These are phyloP conservation scores for Spinus pinus DNA, from an alignment of 2,797 vertebrate genomes.

Conservation along the genomic window DNA sequence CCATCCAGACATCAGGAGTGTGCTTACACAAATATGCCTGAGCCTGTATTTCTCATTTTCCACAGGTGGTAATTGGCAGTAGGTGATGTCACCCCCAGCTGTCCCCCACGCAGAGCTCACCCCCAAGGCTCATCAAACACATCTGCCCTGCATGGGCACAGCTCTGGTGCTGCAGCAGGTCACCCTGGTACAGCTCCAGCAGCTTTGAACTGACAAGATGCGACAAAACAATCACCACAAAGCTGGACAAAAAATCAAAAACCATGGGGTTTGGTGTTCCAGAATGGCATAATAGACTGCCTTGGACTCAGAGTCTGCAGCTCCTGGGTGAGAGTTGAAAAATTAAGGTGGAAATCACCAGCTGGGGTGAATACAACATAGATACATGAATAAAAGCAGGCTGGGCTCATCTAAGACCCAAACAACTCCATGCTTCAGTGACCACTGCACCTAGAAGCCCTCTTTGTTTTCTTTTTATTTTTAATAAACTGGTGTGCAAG, in stretches of 20 bases:
- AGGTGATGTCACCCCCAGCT: background rate
- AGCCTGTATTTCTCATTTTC: fast-evolving
- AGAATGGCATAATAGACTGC: background rate
- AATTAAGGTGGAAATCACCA: background rate
- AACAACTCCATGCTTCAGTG: background rate
- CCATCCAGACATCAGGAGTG: fast-evolving
- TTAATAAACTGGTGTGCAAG: background rate
- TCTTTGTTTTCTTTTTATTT: fast-evolving
- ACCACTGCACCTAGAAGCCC: background rate
- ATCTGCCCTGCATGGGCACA: background rate
- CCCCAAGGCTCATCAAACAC: background rate
- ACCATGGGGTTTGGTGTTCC: background rate
- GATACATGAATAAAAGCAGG: background rate
- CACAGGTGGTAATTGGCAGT: fast-evolving
- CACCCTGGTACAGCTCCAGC: background rate
- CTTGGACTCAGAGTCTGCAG: background rate
- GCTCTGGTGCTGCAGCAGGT: background rate
- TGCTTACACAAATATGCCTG: fast-evolving
- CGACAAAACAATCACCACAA: background rate
- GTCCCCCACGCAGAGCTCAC: background rate
- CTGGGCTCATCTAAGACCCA: background rate
- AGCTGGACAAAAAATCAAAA: background rate
- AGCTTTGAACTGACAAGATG: background rate
- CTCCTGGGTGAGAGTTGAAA: background rate
- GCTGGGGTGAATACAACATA: background rate